A percentile compares a stretch with the other conserved stretches of the same genome.
Evolutionary conservation across 2,888 invertebrate species (phyloP).

Genomic region (Erebia aethiops): DNA sequence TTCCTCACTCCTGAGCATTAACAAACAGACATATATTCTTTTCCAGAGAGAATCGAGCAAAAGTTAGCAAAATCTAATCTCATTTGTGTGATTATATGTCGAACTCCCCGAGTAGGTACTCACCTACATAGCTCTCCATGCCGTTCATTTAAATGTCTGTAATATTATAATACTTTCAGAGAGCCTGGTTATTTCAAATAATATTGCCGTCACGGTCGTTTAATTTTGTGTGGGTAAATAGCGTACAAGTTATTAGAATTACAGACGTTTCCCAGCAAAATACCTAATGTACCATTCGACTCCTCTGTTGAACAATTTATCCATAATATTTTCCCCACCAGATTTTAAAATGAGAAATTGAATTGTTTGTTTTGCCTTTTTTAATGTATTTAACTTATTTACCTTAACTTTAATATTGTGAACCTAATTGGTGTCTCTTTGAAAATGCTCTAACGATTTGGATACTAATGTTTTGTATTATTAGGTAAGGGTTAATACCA

Average conservation of each 20-base stretch:
- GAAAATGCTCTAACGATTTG: too few species aligned
- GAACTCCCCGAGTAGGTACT: not conserved
- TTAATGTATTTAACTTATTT: too few species aligned
- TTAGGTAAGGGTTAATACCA: too few species aligned
- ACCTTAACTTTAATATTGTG: too few species aligned
- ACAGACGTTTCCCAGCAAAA: slow-evolving; percentile 1
- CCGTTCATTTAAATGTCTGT: slow-evolving; percentile 7
- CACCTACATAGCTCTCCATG: not conserved
- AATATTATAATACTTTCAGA: slow-evolving; percentile 11
- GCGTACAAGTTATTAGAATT: slow-evolving; percentile 11
- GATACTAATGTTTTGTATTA: too few species aligned
- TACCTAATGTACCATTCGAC: not conserved
- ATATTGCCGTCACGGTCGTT: slow-evolving; percentile 6
- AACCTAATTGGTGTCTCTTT: too few species aligned
- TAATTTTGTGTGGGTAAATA: slow-evolving; percentile 17
- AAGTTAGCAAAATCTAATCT: not conserved
- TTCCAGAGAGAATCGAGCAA: not conserved
- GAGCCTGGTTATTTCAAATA: slow-evolving; percentile 14
- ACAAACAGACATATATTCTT: not conserved
- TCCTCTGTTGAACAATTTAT: too few species aligned
- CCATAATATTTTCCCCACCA: not conserved
- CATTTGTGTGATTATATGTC: not conserved
- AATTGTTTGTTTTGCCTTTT: too few species aligned
- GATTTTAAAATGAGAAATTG: not conserved
- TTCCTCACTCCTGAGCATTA: too few species aligned